Percentiles rank a stretch among this genome's conserved stretches.
phyloP scores from a whole-genome alignment of 1,140 invertebrate genomes.

The Polypedilum vanderplanki region DNA sequence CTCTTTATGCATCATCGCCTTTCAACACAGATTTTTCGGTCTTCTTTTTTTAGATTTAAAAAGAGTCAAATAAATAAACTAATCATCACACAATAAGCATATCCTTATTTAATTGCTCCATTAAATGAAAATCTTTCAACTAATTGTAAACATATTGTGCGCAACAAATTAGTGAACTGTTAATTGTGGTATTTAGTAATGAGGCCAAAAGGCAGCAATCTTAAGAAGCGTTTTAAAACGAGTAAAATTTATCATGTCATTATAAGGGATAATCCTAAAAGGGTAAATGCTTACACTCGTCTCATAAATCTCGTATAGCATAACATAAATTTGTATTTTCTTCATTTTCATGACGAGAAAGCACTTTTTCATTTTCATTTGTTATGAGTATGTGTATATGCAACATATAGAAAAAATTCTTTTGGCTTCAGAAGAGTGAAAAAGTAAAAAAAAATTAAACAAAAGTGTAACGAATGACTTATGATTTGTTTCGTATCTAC shows the following conservation, averaged over 20 bases:
- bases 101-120: neutral
- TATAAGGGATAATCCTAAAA: constrained; percentile 10
- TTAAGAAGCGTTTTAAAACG: neutral
- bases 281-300: neutral
- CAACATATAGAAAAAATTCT: too few species aligned
- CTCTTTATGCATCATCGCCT: neutral
- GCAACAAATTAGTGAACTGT: neutral
- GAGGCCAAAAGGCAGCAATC: neutral
- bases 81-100: neutral
- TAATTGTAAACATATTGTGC: constrained; percentile 11
- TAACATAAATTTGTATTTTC: neutral
- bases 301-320: constrained; percentile 4
- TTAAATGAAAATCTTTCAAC: neutral
- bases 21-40: neutral
- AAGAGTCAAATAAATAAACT: too few species aligned
- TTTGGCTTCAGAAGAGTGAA: too few species aligned
- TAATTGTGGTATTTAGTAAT: neutral
- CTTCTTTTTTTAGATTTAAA: too few species aligned
- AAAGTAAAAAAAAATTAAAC: too few species aligned
- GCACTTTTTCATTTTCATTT: too few species aligned
- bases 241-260: constrained; percentile 14
- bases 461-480: too few species aligned
- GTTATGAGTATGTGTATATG: too few species aligned
- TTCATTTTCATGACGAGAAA: too few species aligned
- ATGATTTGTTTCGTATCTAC: too few species aligned